Base-by-base conservation (phyloP, 2,113 vertebrate species). In the Triplophysa dalaica region DNA sequence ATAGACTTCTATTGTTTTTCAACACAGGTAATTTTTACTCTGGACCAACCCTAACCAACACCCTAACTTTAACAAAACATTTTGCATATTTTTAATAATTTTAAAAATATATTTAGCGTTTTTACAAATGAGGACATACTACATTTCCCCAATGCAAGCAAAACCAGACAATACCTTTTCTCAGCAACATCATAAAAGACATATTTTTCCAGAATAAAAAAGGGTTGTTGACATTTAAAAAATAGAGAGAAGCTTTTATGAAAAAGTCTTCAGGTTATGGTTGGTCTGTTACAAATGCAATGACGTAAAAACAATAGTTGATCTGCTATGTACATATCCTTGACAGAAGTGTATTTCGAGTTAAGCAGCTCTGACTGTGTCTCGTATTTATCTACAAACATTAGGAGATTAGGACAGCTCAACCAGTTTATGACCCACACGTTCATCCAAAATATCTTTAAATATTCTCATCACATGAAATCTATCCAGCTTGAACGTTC, bases 341-440 rank as follows among this genome's bases (percentile, higher is more conserved):
- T 54, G 33, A 56, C 73, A 63, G 64, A 80, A 75, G 29, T 60
- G 63, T 63, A 50, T 80, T 62, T 73, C 33, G 17, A 45, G 70
- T 66, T 72, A 73, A 80, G 29, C 69, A 58, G 68, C 58, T 79
- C 33, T 54, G 16, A 43, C n/a, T 3, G 0, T 43, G 48, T 73
- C 43, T 73, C 4, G 2, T 80, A 62, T 56, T 80, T 66, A 56
- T 56, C 60, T 74, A 14, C 50, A 80, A 65, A 80, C 70, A 80
- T 63, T 24, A 45, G 11, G 74, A 33, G n/a, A 72, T 79, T 22
- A 72, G 26, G 45, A 78, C 54, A 0, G 22, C 48, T 58, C 14
- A 41, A 76, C n/a, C 43, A 70, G 72, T 76, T 69, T 64, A 33
- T 26, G 24, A 19, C 50, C 24, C 13, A 19, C 48, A 61, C 52